Percentiles rank a stretch among this genome's conserved stretches.
Conservation (phyloP, 2,888 invertebrate genomes). For the Temnothorax rugatulus region DNA sequence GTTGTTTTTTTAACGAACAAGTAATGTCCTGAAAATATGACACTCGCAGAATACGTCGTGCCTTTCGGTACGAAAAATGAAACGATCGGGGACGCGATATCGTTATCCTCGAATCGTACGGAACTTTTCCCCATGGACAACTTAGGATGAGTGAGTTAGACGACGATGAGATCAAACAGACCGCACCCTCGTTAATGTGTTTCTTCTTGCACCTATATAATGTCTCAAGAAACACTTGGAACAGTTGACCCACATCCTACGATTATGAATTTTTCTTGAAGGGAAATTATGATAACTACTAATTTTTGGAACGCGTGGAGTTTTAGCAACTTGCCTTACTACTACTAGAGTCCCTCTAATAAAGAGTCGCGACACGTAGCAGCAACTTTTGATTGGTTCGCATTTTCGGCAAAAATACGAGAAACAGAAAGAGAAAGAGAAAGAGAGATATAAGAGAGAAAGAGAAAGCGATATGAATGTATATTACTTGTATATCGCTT, state of each 20-base stretch:
- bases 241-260: not conserved
- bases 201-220: slow-evolving; percentile 37
- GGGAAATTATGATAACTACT: not conserved
- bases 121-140: slow-evolving; percentile 56
- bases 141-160: slow-evolving; percentile 50
- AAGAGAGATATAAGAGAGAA: too few species aligned
- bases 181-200: slow-evolving; percentile 69
- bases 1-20: not conserved
- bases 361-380: too few species aligned
- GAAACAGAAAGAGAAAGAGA: too few species aligned
- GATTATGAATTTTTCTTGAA: slow-evolving; percentile 21
- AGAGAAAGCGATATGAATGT: too few species aligned
- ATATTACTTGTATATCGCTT: too few species aligned
- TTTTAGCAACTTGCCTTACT: too few species aligned
- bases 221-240: slow-evolving; percentile 50
- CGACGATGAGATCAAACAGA: slow-evolving; percentile 68
- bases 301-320: too few species aligned
- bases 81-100: slow-evolving; percentile 34
- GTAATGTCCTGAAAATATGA: slow-evolving; percentile 1
- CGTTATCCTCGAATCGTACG: slow-evolving; percentile 19
- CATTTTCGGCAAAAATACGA: too few species aligned
- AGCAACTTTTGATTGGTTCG: too few species aligned
- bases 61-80: not conserved
- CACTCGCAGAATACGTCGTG: not conserved
- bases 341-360: too few species aligned